Percentiles rank a stretch among this genome's conserved stretches.
phyloP scores from a whole-genome alignment of 1,140 invertebrate species.

The Lepidurus packardi region DNA sequence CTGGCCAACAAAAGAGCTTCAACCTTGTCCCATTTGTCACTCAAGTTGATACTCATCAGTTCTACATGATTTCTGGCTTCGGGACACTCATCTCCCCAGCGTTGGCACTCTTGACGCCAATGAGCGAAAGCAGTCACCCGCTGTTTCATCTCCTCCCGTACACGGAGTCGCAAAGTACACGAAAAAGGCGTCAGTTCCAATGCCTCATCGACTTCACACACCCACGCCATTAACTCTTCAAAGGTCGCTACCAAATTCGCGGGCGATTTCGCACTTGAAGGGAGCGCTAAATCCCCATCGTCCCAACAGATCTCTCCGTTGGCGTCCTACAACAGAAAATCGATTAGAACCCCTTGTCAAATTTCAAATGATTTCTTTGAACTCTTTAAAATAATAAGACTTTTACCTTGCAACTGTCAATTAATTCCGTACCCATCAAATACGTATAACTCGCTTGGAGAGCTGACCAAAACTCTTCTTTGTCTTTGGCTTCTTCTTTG shows the following conservation, averaged over 20 bases:
- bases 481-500: slow-evolving; percentile 19
- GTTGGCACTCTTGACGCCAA: slow-evolving; percentile 8
- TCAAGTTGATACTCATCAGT: not conserved
- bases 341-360: not conserved
- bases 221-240: not conserved
- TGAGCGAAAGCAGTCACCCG: not conserved
- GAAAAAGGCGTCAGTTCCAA: not conserved
- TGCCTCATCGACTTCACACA: not conserved
- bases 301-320: slow-evolving; percentile 30
- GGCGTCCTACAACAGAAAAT: not conserved
- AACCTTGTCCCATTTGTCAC: not conserved
- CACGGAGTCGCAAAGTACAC: not conserved
- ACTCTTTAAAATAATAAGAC: not conserved
- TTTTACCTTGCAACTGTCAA: slow-evolving; percentile 30
- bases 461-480: slow-evolving; percentile 28
- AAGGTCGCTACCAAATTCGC: not conserved
- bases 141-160: not conserved
- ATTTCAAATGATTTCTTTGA: not conserved
- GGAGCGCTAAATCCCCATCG: slow-evolving; percentile 23
- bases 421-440: slow-evolving; percentile 32
- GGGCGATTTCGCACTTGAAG: not conserved
- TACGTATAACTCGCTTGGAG: slow-evolving; percentile 33
- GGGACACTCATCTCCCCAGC: not conserved
- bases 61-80: slow-evolving; percentile 3
- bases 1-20: not conserved